Conservation (phyloP, 2,888 invertebrate genomes). For the Epicampocera succincta region DNA sequence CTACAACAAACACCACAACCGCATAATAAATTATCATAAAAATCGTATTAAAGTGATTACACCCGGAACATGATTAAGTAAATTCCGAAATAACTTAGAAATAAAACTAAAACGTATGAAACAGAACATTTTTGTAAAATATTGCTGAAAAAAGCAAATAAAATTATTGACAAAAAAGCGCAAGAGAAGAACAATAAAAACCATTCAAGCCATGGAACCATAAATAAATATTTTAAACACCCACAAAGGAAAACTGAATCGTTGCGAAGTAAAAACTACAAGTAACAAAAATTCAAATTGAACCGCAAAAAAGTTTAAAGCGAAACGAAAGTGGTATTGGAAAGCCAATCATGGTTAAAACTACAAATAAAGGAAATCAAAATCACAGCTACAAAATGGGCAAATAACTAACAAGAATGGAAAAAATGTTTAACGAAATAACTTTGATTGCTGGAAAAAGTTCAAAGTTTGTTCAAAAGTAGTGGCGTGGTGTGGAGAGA, state of each 20-base stretch:
- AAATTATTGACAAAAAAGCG: slow-evolving; percentile 31
- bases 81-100: slow-evolving; percentile 24
- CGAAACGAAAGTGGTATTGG: slow-evolving; percentile 31
- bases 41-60: slow-evolving; percentile 64
- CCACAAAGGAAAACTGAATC: slow-evolving; percentile 27
- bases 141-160: slow-evolving; percentile 39
- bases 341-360: slow-evolving; percentile 33
- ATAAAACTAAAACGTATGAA: slow-evolving; percentile 41
- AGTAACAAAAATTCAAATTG: slow-evolving; percentile 10
- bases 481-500: not conserved
- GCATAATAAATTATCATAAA: slow-evolving; percentile 68
- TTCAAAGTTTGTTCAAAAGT: not conserved
- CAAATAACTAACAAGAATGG: slow-evolving; percentile 31
- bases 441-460: slow-evolving; percentile 33
- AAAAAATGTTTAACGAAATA: slow-evolving; percentile 36
- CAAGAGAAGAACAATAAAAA: slow-evolving; percentile 18
- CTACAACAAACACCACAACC: slow-evolving; percentile 37
- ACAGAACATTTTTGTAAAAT: slow-evolving; percentile 26
- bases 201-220: slow-evolving; percentile 23
- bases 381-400: slow-evolving; percentile 26
- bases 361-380: slow-evolving; percentile 6
- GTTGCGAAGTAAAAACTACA: not conserved
- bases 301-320: slow-evolving; percentile 40
- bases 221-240: slow-evolving; percentile 51
- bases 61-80: slow-evolving; percentile 53